Evolutionary conservation across 2,888 invertebrate species (phyloP), one percentile per base, ranked within the genome.

Genomic region (Agrilus biguttatus): DNA sequence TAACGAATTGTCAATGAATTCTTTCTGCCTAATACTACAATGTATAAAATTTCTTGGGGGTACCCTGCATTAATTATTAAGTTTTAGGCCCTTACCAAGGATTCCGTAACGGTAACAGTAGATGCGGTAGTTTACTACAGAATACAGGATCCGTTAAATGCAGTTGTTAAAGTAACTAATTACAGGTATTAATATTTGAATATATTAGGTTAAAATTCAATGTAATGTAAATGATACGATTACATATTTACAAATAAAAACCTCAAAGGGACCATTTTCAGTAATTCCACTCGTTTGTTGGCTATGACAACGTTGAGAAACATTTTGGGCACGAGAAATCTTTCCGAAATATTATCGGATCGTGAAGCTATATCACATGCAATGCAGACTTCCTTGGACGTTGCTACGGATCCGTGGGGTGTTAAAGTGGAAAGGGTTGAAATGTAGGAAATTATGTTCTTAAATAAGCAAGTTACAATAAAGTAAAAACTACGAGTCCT

Each of bases 371-470:
- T 96, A 55, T 89, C 91, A 37, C 83, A 85, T 59, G 80, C 83
- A 49, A 93, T 95, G 91, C 89, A 91, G 64, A 67, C 77, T 36
- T 80, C 82, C 37, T 64, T 91, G 49, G 89, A 90, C 54, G 84
- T 85, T 46, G 89, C 89, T 34, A 89, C 90, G 0, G 89, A 89
- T 58, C 87, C 87, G 2, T 90, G 91, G 91, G 91, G 90, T 23
- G 87, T 91, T 35, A 89, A 90, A 68, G 90, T 92, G 12, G 92
- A 93, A 63, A 72, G 93, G 50, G 93, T 93, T 21, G 93, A 95
- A 76, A 91, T 95, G 89, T 89, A 70, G 77, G 40, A 33, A 17
- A 35, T 38, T 37, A 4, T 34, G 5, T 34, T 33, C 42, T 8
- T n/a, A 37, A 41, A 41, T 14, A 8, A 17, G 1, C 6, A 32